Evolutionary conservation across 2,113 vertebrate species (phyloP).

Genomic region (Anas platyrhynchos): DNA sequence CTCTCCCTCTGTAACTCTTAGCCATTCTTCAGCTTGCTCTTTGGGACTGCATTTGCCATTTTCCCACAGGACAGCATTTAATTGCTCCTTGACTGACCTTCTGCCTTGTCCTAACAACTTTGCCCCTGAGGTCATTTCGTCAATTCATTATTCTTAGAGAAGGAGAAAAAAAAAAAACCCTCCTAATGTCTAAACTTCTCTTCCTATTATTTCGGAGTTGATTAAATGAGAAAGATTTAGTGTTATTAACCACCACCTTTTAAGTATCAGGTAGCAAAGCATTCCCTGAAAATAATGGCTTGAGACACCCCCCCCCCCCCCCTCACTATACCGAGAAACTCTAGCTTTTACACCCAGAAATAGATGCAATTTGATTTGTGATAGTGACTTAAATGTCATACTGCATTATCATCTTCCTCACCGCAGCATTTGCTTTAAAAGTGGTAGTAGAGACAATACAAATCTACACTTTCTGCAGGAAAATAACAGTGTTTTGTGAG

Average conservation of each 20-base stretch:
- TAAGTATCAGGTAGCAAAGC: slow-evolving; percentile 8
- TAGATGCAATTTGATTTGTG: background rate
- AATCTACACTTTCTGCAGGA: background rate
- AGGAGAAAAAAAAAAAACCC: background rate
- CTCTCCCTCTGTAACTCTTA: slow-evolving; percentile 3
- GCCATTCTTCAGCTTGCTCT: background rate
- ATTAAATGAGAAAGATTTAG: slow-evolving; percentile 24
- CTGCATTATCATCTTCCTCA: background rate
- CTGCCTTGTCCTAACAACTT: slow-evolving; percentile 73
- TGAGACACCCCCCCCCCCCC: background rate
- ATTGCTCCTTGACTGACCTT: slow-evolving; percentile 72
- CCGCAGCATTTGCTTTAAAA: background rate
- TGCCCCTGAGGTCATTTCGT: slow-evolving; percentile 63
- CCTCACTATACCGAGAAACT: background rate
- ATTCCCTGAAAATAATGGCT: background rate
- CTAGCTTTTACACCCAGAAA: background rate
- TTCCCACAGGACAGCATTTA: slow-evolving; percentile 67
- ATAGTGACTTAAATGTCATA: background rate
- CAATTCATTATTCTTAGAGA: slow-evolving; percentile 57
- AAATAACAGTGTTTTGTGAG: background rate
- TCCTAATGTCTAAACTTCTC: slow-evolving; percentile 23
- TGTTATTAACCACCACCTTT: slow-evolving; percentile 5
- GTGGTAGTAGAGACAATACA: background rate
- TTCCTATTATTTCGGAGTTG: slow-evolving; percentile 1
- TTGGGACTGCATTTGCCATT: background rate